These are phyloP conservation scores for Polia nebulosa DNA, from an alignment of 2,888 invertebrate genomes.

Conservation along the genomic window DNA sequence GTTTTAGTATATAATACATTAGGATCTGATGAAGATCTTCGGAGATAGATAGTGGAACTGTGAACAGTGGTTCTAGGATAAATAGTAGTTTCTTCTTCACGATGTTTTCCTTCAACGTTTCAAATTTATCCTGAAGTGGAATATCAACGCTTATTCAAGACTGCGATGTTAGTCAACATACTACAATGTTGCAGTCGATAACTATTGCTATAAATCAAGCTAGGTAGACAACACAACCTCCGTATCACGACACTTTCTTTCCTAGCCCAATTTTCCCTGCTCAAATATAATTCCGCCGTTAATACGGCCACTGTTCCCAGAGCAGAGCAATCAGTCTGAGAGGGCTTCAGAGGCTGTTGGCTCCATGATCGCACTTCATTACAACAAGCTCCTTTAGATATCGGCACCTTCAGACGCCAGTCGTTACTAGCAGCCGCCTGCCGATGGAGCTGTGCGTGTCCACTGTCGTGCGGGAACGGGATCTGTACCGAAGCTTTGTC, in stretches of 20 bases:
- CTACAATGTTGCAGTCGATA: too few species aligned
- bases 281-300: constrained; percentile 41
- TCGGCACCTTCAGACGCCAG: constrained; percentile 63
- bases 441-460: constrained; percentile 62
- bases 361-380: constrained; percentile 61
- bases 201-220: neutral
- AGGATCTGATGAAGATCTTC: too few species aligned
- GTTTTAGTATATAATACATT: too few species aligned
- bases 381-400: constrained; percentile 63
- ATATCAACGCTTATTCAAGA: too few species aligned
- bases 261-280: neutral
- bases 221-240: neutral
- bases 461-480: constrained; percentile 45
- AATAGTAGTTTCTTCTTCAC: too few species aligned
- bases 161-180: too few species aligned
- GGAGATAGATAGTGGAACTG: too few species aligned
- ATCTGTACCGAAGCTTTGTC: too few species aligned
- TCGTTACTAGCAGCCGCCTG: constrained; percentile 68
- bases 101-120: too few species aligned
- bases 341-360: constrained; percentile 50
- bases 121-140: too few species aligned
- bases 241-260: neutral
- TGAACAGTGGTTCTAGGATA: too few species aligned
- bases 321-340: constrained; percentile 58
- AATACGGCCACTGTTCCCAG: constrained; percentile 51